Evolutionary conservation across 2,797 vertebrate species (phyloP).

Genomic region (Oreochromis grahami): DNA sequence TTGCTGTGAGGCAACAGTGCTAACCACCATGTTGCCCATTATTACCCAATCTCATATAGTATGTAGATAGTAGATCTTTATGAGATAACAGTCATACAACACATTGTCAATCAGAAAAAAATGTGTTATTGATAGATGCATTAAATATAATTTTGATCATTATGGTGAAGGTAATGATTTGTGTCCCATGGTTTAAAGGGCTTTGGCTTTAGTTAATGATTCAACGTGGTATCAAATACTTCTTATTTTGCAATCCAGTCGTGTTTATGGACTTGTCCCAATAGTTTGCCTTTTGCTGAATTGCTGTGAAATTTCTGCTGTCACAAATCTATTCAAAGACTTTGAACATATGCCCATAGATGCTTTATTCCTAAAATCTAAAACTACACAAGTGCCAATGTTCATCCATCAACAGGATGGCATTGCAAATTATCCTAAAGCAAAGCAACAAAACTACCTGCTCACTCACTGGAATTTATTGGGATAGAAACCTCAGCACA

Average conservation of each 20-base stretch:
- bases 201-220: neutral
- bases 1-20: neutral
- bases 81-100: neutral
- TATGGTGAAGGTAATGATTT: neutral
- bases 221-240: neutral
- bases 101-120: neutral
- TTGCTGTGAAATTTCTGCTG: neutral
- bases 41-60: neutral
- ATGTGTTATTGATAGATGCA: neutral
- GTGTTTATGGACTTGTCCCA: neutral
- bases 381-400: rapidly evolving
- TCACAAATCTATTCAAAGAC: neutral
- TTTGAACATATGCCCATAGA: neutral
- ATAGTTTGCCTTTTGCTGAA: neutral
- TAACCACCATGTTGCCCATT: neutral
- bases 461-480: neutral
- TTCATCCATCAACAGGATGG: neutral
- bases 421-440: neutral
- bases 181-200: neutral
- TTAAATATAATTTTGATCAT: neutral
- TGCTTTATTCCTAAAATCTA: neutral
- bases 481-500: neutral
- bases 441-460: neutral
- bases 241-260: neutral
- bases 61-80: neutral